Conservation (phyloP, 2,797 vertebrate species). For the Chelidonichthys spinosus region DNA sequence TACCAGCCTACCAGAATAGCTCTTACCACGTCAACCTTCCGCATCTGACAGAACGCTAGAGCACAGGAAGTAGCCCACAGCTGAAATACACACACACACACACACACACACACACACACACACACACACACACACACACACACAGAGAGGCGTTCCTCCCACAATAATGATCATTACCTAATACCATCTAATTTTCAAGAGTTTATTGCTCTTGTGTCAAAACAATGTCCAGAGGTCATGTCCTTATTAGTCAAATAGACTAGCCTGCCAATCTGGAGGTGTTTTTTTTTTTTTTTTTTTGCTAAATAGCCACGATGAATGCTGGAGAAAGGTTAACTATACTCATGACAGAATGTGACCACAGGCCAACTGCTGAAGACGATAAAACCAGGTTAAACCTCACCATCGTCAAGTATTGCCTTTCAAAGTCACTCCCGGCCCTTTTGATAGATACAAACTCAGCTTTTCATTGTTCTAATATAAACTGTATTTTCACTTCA, state of each 20-base stretch:
- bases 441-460: too few relatives aligned
- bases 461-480: not conserved
- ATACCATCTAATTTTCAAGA: not conserved
- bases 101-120: not conserved
- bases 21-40: slow-evolving; percentile 33
- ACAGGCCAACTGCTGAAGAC: slow-evolving; percentile 5
- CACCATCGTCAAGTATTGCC: not conserved
- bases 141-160: slow-evolving; percentile 8
- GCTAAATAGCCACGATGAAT: not conserved
- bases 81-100: slow-evolving; percentile 8
- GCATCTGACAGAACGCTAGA: slow-evolving; percentile 27
- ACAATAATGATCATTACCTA: slow-evolving; percentile 10
- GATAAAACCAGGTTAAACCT: slow-evolving; percentile 19
- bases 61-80: slow-evolving; percentile 65
- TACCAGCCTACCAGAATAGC: not conserved
- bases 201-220: not conserved
- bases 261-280: not conserved
- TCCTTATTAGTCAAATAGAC: not conserved
- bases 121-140: slow-evolving; percentile 4
- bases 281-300: not conserved
- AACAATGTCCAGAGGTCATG: not conserved
- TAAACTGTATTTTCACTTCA: slow-evolving; percentile 5
- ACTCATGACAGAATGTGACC: slow-evolving; percentile 1
- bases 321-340: not conserved
- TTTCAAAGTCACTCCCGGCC: too few relatives aligned